Percentiles rank a stretch among this genome's conserved stretches.
These are phyloP conservation scores for Sarotherodon lohbergeri DNA, from an alignment of 2,113 vertebrate species.

Conservation along the genomic window DNA sequence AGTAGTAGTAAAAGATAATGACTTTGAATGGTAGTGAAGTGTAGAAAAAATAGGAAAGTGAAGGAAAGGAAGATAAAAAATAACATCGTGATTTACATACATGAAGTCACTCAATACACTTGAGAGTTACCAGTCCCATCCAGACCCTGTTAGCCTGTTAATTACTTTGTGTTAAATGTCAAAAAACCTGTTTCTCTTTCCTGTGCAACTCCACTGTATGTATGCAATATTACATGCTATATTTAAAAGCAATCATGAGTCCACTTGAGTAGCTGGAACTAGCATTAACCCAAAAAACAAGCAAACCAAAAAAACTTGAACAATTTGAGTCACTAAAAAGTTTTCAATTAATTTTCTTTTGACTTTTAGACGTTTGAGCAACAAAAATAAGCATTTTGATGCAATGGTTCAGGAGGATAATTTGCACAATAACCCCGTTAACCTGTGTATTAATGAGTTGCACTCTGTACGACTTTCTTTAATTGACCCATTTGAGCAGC, in stretches of 20 bases:
- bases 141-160: not conserved
- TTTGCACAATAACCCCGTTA: not conserved
- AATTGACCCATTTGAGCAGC: not conserved
- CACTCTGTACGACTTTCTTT: not conserved
- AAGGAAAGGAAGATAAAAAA: not conserved
- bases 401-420: not conserved
- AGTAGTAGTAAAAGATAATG: not conserved
- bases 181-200: not conserved
- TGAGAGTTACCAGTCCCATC: not conserved
- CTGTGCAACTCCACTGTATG: not conserved
- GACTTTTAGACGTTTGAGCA: not conserved
- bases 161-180: not conserved
- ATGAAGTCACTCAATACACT: not conserved
- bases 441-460: not conserved
- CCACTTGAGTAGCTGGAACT: not conserved
- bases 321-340: not conserved
- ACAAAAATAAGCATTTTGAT: not conserved
- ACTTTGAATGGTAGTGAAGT: not conserved
- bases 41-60: not conserved
- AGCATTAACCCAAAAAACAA: not conserved
- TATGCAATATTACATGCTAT: not conserved
- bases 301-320: not conserved
- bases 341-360: rapidly evolving
- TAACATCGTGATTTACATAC: not conserved
- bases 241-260: not conserved